A percentile compares a stretch with the other conserved stretches of the same genome.
Conservation (phyloP, 2,797 vertebrate species). For the Rhyacichthys aspro region DNA sequence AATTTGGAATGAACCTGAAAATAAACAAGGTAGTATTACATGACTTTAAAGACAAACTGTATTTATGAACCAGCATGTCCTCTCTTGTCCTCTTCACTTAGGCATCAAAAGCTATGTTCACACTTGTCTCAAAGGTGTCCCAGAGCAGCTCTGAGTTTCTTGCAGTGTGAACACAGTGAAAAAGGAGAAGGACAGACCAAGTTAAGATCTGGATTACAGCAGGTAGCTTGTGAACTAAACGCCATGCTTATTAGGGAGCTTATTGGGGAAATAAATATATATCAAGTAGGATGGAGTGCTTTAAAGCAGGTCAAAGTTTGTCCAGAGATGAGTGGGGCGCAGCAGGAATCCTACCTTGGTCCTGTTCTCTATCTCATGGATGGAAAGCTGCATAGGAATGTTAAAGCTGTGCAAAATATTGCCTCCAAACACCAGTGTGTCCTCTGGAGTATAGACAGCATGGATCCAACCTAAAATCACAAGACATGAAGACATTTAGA, state of each 20-base stretch:
- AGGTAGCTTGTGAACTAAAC: too few species aligned
- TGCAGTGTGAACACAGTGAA: too few species aligned
- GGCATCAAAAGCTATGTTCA: too few species aligned
- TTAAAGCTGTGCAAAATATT: conserved; percentile 99
- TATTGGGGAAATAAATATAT: conserved; percentile 17
- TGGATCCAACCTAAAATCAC: conserved; percentile 95
- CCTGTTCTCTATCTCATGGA: conserved; percentile 96
- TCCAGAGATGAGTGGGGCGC: conserved; percentile 2
- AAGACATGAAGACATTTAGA: conserved; percentile 1
- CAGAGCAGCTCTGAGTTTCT: too few species aligned
- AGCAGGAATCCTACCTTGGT: conserved; percentile 85
- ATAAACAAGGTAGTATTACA: neutral
- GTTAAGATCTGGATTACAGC: too few species aligned
- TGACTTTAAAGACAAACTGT: too few species aligned
- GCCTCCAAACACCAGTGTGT: conserved; percentile 96
- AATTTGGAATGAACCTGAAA: conserved; percentile 96
- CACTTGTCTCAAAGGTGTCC: too few species aligned
- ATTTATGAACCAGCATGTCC: too few species aligned
- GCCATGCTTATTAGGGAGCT: conserved; percentile 9
- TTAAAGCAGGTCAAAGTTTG: conserved; percentile 19
- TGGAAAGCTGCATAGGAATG: conserved; percentile 98
- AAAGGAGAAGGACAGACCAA: too few species aligned
- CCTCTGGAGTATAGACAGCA: conserved; percentile 95
- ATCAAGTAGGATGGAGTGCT: too few species aligned
- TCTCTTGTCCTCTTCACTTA: too few species aligned